Base-by-base conservation (phyloP, 2,888 invertebrate genomes). In the Deroplatys truncata region DNA sequence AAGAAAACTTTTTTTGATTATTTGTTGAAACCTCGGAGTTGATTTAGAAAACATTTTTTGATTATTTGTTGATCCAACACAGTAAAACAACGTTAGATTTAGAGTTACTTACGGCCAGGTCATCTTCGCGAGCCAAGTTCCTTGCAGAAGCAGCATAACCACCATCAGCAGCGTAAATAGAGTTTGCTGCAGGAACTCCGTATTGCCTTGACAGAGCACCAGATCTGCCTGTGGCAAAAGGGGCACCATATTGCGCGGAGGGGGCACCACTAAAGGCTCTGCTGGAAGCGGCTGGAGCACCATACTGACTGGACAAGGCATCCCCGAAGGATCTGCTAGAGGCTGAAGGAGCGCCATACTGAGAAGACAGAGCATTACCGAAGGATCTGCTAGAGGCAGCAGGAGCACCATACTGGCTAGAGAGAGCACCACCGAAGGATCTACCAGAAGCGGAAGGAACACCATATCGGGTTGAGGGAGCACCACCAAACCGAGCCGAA, bases 261-360 rank as follows among this genome's bases (percentile, higher is more conserved):
- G 43, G 43, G 29, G 35, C 85, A 16, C 29, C 84, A 15, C 84
- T 49, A 10, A 83, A 83, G 4, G 15, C 15, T 56, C 89, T 28
- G 8, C 85, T 31, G 83, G 84, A 86, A 16, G 88, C 56, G 1
- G 43, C 4, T 13, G 90, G 90, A 28, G 91, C 90, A 15, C 91
- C 91, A 86, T 91, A 91, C 72, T 90, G 89, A 28, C 86, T 72
- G 5, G 89, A 89, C 90, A 88, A 8, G 86, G 84, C 82, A 28
- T 15, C 20, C 0, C 31, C 88, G 4, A 82, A 82, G 43, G 92
- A 56, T 49, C 49, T 13, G 28, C 49, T 56, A 16, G 83, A 43
- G 15, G 28, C 82, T 8, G 85, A 43, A 1, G 90, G 90, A 56
- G 90, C 89, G 28, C 90, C 90, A 83, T 90, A 90, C 25, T 86